Evolutionary conservation across 37 sponge, comb jelly and placozoan species (phyloP).

Genomic region (Corticium candelabrum): DNA sequence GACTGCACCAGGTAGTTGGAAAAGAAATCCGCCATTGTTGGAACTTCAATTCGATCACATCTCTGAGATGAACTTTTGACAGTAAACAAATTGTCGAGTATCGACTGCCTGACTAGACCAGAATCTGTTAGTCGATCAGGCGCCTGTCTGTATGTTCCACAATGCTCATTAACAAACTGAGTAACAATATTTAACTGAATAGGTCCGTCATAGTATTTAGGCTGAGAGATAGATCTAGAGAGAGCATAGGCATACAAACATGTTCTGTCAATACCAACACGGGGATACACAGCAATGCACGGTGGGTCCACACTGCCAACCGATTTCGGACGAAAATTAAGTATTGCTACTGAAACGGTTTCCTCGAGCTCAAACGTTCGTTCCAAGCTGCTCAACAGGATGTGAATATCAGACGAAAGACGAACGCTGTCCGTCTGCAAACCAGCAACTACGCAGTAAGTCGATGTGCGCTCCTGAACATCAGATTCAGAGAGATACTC

Average conservation of each 20-base stretch:
- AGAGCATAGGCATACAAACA: neutral
- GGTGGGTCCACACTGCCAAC: no score
- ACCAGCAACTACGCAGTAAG: no score
- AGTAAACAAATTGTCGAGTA: constrained; percentile 33
- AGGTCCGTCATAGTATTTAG: neutral
- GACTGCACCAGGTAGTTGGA: constrained; percentile 38
- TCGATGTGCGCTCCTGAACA: no score
- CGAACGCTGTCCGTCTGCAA: no score
- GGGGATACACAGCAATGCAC: neutral
- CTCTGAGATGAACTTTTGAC: neutral
- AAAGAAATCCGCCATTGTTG: constrained; percentile 28
- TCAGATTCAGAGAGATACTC: no score
- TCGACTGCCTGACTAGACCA: constrained; percentile 24
- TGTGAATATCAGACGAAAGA: no score
- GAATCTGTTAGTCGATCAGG: constrained; percentile 23
- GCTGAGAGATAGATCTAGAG: neutral
- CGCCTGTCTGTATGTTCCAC: constrained; percentile 29
- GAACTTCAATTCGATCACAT: constrained; percentile 27
- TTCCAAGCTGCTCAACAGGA: no score
- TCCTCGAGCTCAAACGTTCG: no score
- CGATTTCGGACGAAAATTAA: no score
- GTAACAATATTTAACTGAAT: constrained; percentile 11
- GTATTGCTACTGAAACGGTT: no score
- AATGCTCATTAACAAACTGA: constrained; percentile 48
- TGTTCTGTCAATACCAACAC: neutral